Evolutionary conservation across 2,888 invertebrate genomes (phyloP).

Genomic region (Cryptus armator): DNA sequence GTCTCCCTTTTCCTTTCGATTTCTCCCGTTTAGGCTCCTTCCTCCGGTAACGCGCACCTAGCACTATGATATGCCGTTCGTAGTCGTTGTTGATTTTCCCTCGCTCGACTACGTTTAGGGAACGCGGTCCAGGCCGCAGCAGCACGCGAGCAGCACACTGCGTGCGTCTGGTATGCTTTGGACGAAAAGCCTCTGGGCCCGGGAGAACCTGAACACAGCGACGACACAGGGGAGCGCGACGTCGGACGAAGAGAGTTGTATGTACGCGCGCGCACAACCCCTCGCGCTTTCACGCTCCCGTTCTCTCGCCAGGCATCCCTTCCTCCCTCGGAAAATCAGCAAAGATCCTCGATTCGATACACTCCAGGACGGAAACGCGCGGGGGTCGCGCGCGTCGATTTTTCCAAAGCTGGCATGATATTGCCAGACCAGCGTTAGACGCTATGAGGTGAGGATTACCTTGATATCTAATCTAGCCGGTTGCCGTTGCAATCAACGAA

Average conservation of each 20-base stretch:
- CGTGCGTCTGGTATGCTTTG: constrained; percentile 72
- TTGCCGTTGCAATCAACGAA: constrained; percentile 4
- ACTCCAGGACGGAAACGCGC: constrained; percentile 78
- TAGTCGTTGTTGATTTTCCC: constrained; percentile 22
- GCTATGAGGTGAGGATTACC: neutral
- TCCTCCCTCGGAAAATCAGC: constrained; percentile 81
- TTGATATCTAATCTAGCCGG: constrained; percentile 3
- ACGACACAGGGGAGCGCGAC: constrained; percentile 68
- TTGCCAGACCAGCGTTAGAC: constrained; percentile 31
- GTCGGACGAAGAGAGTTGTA: constrained; percentile 60
- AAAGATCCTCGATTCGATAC: constrained; percentile 83
- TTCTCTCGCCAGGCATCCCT: constrained; percentile 30
- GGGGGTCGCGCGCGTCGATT: constrained; percentile 48
- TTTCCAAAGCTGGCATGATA: neutral
- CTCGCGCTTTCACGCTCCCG: constrained; percentile 33
- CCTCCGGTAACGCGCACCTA: constrained; percentile 16
- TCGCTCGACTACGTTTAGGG: constrained; percentile 64
- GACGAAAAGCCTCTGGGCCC: constrained; percentile 75
- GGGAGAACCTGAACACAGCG: constrained; percentile 72
- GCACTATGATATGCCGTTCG: constrained; percentile 40
- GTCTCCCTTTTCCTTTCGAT: neutral
- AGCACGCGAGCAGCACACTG: constrained; percentile 78
- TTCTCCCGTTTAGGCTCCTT: neutral
- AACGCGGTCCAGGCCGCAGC: constrained; percentile 81
- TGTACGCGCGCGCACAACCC: constrained; percentile 66